Evolutionary conservation across 2,113 vertebrate species (phyloP).

Genomic region (Lamprologus tigripictilis): DNA sequence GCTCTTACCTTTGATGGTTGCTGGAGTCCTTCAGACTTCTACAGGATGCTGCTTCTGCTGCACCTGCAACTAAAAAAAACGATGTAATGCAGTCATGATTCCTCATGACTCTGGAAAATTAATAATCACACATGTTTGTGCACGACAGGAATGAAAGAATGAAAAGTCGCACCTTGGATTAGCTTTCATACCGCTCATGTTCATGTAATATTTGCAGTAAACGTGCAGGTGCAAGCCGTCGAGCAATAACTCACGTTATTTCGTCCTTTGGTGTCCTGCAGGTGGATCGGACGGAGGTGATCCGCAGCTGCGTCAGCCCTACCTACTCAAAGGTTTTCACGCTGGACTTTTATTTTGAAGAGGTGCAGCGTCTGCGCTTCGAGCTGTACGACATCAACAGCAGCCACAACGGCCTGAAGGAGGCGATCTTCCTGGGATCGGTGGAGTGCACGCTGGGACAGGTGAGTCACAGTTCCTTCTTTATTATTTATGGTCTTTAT

Average conservation of each 20-base stretch:
- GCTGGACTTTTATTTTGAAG: conserved; percentile 95
- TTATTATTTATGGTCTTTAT: not conserved
- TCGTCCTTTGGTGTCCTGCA: conserved; percentile 33
- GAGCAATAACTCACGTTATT: not conserved
- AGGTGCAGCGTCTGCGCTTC: conserved; percentile 88
- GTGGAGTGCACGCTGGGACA: conserved; percentile 96
- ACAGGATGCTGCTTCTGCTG: not conserved
- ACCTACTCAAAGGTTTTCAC: conserved; percentile 95
- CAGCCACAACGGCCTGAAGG: conserved; percentile 85
- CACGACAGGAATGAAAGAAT: not conserved
- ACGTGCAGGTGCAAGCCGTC: too few species aligned
- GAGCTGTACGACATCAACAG: conserved; percentile 91
- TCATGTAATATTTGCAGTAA: not conserved
- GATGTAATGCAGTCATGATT: not conserved
- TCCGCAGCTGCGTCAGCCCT: conserved; percentile 88
- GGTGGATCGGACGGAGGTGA: conserved; percentile 95
- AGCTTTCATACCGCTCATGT: not conserved
- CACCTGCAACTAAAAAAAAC: not conserved
- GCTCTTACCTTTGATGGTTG: not conserved
- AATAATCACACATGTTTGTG: not conserved
- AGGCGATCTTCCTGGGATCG: conserved; percentile 86
- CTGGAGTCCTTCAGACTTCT: not conserved
- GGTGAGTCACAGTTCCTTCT: conserved; percentile 57
- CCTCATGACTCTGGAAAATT: not conserved
- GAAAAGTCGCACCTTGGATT: not conserved